Evolutionary conservation across 2,888 invertebrate species (phyloP), one percentile per base, ranked within the genome.

Genomic region (Polyploca ridens): DNA sequence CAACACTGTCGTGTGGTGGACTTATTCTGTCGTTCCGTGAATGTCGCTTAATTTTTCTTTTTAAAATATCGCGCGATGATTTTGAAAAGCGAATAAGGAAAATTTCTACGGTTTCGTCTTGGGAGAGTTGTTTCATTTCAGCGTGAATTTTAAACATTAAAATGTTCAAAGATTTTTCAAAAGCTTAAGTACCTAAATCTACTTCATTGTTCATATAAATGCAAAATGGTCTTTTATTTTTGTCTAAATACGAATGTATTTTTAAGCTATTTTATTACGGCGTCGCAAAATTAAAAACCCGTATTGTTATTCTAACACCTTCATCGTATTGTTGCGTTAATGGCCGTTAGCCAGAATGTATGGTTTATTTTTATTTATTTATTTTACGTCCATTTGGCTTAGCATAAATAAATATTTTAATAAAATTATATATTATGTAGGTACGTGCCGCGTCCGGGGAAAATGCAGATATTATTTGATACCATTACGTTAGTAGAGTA

Each of bases 1-100:
- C 49, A 66, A 59, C 62, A 62, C 74, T 67, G 71, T 74, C 73
- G 69, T 70, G 69, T 78, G 66, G 72, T 69, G 71, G 70, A 69
- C 76, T 74, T 78, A 76, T 75, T 76, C 73, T 69, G 74, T 71
- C 71, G 64, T 63, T 38, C 16, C 60, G 60, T 38, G 38, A 60
- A 60, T 60, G 38, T 11, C 35, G 60, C 58, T 38, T 13, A 64
- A 49, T 64, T 63, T 64, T 63, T 62, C 62, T 58, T 62, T 62
- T 58, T 46, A 58, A 60, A 41, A 60, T 60, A 19, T 57, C 14
- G 33, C 44, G 49, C 49, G 49, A 49, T 49, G 16, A 49, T 49
- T 49, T 49, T 16, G 14, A 49, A 49, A 49, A 16, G 16, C 49
- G 16, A 49, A 49, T 49, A 49, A 49, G 49, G 49, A n/a, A n/a